These are phyloP conservation scores for Sebastes elongatus DNA, from an alignment of 2,797 vertebrate genomes.

Conservation along the genomic window DNA sequence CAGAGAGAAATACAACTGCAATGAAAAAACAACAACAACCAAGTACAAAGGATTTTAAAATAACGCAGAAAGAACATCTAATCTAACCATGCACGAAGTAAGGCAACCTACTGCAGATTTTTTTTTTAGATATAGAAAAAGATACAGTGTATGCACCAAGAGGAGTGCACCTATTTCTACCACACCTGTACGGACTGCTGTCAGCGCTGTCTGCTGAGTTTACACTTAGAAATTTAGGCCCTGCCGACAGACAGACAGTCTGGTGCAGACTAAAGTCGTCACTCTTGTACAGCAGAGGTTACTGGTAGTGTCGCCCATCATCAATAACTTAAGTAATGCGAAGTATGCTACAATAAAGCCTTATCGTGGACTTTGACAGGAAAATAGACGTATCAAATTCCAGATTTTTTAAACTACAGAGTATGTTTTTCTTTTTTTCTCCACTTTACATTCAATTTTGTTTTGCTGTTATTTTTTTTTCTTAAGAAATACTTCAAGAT, in stretches of 20 bases:
- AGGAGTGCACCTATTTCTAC: slow-evolving; percentile 77
- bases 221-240: slow-evolving; percentile 72
- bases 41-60: slow-evolving; percentile 77
- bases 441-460: slow-evolving; percentile 67
- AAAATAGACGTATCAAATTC: slow-evolving; percentile 82
- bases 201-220: slow-evolving; percentile 69
- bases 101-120: slow-evolving; percentile 88
- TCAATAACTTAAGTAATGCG: slow-evolving; percentile 74
- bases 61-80: slow-evolving; percentile 84
- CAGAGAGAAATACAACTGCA: slow-evolving; percentile 66
- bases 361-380: slow-evolving; percentile 67
- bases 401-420: slow-evolving; percentile 65
- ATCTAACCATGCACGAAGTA: slow-evolving; percentile 94
- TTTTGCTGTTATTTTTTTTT: slow-evolving; percentile 60
- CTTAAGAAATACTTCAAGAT: slow-evolving; percentile 88
- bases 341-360: slow-evolving; percentile 84
- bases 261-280: slow-evolving; percentile 65
- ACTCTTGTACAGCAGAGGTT: slow-evolving; percentile 68
- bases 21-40: slow-evolving; percentile 64
- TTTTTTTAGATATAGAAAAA: slow-evolving; percentile 72
- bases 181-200: slow-evolving; percentile 69
- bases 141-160: slow-evolving; percentile 63
- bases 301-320: slow-evolving; percentile 51
- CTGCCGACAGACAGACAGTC: slow-evolving; percentile 51
- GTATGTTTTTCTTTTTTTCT: slow-evolving; percentile 22